Percentiles rank a stretch among this genome's conserved stretches.
Evolutionary conservation across 2,113 vertebrate genomes (phyloP).

Genomic region (Rhinichthys klamathensis): DNA sequence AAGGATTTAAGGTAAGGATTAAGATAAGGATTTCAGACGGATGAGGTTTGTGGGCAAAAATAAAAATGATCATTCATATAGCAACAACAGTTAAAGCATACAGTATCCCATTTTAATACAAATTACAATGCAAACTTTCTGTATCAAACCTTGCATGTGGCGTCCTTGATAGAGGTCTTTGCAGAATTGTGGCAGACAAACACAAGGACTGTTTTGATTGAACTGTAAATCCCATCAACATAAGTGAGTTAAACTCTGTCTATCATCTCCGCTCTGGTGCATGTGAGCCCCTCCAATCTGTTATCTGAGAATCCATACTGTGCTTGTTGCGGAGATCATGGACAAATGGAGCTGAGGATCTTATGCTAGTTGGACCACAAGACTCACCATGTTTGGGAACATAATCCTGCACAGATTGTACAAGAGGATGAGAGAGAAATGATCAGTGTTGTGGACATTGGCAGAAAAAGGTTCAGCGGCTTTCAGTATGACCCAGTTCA

Average conservation of each 20-base stretch:
- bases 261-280: slow-evolving; percentile 16
- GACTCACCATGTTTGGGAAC: slow-evolving; percentile 52
- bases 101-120: neutral
- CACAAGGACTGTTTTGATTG: slow-evolving; percentile 29
- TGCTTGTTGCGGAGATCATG: slow-evolving; percentile 23
- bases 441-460: slow-evolving; percentile 29
- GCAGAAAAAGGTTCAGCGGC: slow-evolving; percentile 30
- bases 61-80: neutral
- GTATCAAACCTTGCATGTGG: neutral
- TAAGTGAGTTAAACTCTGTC: slow-evolving; percentile 3
- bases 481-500: slow-evolving; percentile 39
- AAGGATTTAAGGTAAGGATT: too few relatives aligned
- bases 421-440: slow-evolving; percentile 47
- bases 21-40: neutral
- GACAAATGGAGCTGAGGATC: slow-evolving; percentile 34
- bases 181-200: neutral
- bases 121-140: neutral
- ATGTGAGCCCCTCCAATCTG: slow-evolving; percentile 32
- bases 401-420: slow-evolving; percentile 55
- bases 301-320: slow-evolving; percentile 52
- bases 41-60: neutral
- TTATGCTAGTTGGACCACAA: slow-evolving; percentile 30
- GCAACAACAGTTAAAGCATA: neutral
- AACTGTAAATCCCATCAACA: neutral
- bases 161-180: slow-evolving; percentile 25